Evolutionary conservation across 2,797 vertebrate genomes (phyloP), one percentile per base, ranked within the genome.

Genomic region (Epinephelus coioides): DNA sequence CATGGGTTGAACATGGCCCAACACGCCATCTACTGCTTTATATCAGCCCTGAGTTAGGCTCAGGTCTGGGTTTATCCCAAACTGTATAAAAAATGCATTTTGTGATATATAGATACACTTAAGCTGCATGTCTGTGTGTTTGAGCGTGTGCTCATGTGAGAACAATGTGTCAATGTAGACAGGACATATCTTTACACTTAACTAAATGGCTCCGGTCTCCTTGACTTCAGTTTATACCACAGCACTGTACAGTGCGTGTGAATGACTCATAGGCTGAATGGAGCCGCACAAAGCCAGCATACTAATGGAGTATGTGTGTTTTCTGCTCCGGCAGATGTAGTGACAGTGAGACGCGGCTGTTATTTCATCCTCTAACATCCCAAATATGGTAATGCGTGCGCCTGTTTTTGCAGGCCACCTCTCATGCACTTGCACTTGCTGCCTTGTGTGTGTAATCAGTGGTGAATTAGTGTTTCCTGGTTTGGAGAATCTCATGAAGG

Each of bases 271-370:
- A 53, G 9, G 21, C 25, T 59, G 14, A 61, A 53, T 43, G 6
- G 56, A 50, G 65, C 72, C 6, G 43, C 69, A 76, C 17, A 15
- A 19, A 66, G 54, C 23, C 73, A 23, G 60, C 43, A 54, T 59
- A 27, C 65, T 86, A 83, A 88, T 86, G 71, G 65, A 63, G 30
- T 57, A 57, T 67, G 40, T 62, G 60, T 73, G 79, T 83, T 76
- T 79, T 77, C 60, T 60, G 13, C 51, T 68, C 9, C 0, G 8
- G 57, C 44, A 51, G 21, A 67, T 61, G 62, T 6, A 43, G 34
- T 1, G 17, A 69, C 61, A 66, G n/a, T 25, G 18, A 67, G 27
- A 63, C 1, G 30, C 34, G 25, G 49, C 34, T 18, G 63, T 64
- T 66, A 53, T 59, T 76, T 60, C 23, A 72, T 46, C 59, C 59